Conservation (phyloP, 2,797 vertebrate species). For the Tadarida brasiliensis region DNA sequence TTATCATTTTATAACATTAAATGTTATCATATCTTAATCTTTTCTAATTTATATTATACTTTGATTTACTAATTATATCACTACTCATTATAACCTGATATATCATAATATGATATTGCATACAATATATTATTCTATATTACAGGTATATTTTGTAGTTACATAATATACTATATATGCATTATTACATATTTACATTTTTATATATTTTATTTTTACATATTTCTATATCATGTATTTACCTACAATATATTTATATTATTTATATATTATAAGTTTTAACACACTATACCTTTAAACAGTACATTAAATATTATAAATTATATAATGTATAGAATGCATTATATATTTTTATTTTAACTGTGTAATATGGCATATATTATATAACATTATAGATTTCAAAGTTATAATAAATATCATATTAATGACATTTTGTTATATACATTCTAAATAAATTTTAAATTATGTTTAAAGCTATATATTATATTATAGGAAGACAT, state of each 20-base stretch:
- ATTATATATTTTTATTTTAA: not conserved
- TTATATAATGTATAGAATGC: not conserved
- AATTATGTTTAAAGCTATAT: constrained; percentile 16
- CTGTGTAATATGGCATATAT: not conserved
- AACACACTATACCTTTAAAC: not conserved
- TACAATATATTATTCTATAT: not conserved
- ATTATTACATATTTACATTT: not conserved
- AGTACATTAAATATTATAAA: not conserved
- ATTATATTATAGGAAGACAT: constrained; percentile 36
- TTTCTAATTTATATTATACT: not conserved
- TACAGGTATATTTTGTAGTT: not conserved
- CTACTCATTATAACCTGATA: not conserved
- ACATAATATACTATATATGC: not conserved
- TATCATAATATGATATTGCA: not conserved
- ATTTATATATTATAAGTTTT: constrained; percentile 3
- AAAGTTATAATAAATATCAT: not conserved
- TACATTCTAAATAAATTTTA: not conserved
- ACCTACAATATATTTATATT: not conserved
- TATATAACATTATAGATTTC: not conserved
- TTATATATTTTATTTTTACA: not conserved
- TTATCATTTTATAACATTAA: not conserved
- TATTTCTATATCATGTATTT: not conserved
- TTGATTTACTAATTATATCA: not conserved
- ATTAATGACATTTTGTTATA: constrained; percentile 1
- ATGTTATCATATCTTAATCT: not conserved